Evolutionary conservation across 2,113 vertebrate species (phyloP), one percentile per base, ranked within the genome.

Genomic region (Sorex fumeus): DNA sequence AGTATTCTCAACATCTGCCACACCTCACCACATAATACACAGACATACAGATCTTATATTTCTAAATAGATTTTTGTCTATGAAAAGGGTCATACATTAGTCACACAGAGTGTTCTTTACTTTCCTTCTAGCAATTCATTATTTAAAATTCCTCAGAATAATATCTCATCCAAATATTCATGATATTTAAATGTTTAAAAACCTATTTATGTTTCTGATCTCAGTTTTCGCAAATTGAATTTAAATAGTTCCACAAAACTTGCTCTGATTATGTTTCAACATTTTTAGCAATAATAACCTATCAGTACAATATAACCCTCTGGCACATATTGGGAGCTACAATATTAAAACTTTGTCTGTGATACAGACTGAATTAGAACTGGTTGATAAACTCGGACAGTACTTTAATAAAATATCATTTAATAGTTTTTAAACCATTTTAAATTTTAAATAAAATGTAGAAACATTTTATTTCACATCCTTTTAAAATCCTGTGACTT

Each of bases 391-490:
- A 83, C 69, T 78, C 84, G 67, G 50, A 47, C 69, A 70, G 30
- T 45, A 72, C 25, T 78, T 5, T 36, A 91, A 67, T 79, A 15
- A 84, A 78, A 75, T 74, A 40, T 18, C 60, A 94, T 45, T 94
- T 80, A 80, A 87, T 85, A 93, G 53, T 90, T 95, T 88, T 88
- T 91, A 75, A 47, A 79, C 43, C 83, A 91, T 40, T 40, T 40
- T 40, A 40, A 40, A 40, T 40, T 40, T 40, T 40, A 40, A 40
- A 40, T 40, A 15, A 75, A 83, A 87, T 36, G 16, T 84, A 34
- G 43, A 74, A 79, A 74, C 8, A 87, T 85, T 88, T 75, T 79
- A 28, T 79, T 95, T 82, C 74, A 74, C 40, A 50, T 40, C 84
- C 57, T 6, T 57, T 94, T 81, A 89, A 81, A 91, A 78, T 53